Evolutionary conservation across 2,113 vertebrate genomes (phyloP).

Genomic region (Isurus oxyrinchus): DNA sequence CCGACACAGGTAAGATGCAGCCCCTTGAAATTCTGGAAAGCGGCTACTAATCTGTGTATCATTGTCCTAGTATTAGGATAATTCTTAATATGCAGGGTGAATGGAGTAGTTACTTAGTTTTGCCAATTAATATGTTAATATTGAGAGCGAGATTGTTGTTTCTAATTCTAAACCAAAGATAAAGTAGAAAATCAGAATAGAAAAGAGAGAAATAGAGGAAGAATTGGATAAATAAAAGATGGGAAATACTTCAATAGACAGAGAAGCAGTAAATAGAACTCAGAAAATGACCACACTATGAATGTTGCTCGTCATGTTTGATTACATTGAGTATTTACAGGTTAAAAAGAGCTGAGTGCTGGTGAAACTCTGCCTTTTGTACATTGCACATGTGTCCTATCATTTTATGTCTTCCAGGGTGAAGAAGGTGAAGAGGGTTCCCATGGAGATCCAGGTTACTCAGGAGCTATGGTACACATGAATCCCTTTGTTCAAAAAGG

Average conservation of each 20-base stretch:
- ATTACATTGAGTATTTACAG: not conserved
- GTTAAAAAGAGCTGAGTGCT: not conserved
- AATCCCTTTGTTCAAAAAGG: not conserved
- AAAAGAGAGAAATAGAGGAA: not conserved
- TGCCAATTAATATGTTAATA: not conserved
- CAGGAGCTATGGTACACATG: conserved; percentile 53
- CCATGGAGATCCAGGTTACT: conserved; percentile 61
- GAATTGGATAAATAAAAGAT: not conserved
- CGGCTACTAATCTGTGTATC: not conserved
- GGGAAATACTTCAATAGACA: not conserved
- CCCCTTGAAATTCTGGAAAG: not conserved
- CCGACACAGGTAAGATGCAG: no score
- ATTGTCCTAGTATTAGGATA: not conserved
- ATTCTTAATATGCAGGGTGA: not conserved
- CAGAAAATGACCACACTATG: not conserved
- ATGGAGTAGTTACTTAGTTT: not conserved
- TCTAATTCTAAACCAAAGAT: not conserved
- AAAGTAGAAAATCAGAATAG: not conserved
- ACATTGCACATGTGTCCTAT: no score
- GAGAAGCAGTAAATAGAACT: not conserved
- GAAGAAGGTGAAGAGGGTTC: conserved; percentile 53
- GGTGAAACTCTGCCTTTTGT: not conserved
- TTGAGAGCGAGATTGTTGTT: not conserved
- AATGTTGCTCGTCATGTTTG: not conserved
- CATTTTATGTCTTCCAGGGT: conserved; percentile 46